Evolutionary conservation across 2,797 vertebrate species (phyloP).

Genomic region (Tragelaphus eurycerus): DNA sequence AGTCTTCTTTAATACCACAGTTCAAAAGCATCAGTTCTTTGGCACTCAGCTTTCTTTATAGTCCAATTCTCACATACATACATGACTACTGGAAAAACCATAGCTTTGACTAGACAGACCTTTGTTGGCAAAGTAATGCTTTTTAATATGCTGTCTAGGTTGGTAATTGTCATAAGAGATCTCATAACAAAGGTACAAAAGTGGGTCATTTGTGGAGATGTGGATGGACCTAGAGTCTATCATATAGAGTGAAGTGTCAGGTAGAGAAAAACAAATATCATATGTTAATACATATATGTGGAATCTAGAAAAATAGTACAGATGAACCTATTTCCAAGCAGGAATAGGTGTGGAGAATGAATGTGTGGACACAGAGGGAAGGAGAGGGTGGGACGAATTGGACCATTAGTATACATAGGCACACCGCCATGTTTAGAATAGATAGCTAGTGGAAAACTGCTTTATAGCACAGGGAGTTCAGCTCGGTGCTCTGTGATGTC

Average conservation of each 20-base stretch:
- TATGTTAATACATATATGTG: background rate
- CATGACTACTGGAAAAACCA: background rate
- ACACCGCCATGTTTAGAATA: background rate
- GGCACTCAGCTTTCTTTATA: background rate
- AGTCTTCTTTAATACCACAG: background rate
- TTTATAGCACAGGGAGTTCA: background rate
- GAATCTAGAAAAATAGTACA: background rate
- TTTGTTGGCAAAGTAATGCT: background rate
- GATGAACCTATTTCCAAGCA: background rate
- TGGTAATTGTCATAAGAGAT: background rate
- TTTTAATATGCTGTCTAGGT: background rate
- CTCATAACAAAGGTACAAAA: background rate
- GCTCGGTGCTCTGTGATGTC: background rate
- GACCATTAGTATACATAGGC: background rate
- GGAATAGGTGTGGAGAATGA: background rate
- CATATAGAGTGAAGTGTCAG: background rate
- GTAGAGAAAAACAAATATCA: background rate
- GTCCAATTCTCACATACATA: background rate
- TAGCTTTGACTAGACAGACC: background rate
- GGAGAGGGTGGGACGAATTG: background rate
- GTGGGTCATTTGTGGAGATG: background rate
- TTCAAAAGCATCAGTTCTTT: background rate
- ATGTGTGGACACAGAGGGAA: background rate
- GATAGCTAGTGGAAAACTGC: background rate
- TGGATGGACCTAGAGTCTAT: background rate